Evolutionary conservation across 2,797 vertebrate genomes (phyloP).

Genomic region (Falco peregrinus): DNA sequence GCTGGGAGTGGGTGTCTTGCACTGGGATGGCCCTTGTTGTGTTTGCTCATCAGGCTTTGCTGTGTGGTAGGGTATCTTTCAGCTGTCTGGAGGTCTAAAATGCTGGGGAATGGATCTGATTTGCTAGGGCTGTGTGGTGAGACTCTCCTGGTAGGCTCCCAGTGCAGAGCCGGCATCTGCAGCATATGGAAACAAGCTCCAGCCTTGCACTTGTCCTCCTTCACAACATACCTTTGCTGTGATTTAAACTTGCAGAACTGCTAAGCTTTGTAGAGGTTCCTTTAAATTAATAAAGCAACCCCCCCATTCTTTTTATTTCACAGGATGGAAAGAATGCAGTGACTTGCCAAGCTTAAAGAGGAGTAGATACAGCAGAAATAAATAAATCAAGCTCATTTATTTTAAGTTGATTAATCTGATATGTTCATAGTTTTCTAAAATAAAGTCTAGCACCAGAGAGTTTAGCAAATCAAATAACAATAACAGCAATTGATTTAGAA

Average conservation of each 20-base stretch:
- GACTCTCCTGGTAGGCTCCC: background rate
- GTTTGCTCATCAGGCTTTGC: background rate
- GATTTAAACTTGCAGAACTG: background rate
- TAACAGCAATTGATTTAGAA: constrained; percentile 39
- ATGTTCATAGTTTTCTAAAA: constrained; percentile 47
- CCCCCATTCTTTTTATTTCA: background rate
- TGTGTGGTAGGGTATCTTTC: background rate
- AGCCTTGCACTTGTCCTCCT: background rate
- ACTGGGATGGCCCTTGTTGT: background rate
- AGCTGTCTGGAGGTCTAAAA: background rate
- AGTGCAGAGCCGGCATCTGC: background rate
- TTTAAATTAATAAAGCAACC: constrained; percentile 14
- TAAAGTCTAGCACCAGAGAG: constrained; percentile 14
- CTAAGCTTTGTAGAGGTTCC: background rate
- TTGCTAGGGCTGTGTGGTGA: background rate
- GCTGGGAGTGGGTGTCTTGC: background rate
- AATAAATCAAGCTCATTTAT: constrained; percentile 62
- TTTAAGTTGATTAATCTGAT: constrained; percentile 59
- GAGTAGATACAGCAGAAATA: constrained; percentile 50
- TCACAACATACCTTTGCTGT: background rate
- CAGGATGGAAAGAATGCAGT: constrained; percentile 45
- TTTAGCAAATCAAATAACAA: constrained; percentile 54
- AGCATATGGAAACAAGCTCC: background rate
- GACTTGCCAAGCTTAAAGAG: constrained; percentile 37
- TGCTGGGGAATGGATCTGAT: background rate